Evolutionary conservation across 2,797 vertebrate species (phyloP).

Genomic region (Paramormyrops hopkinsi): DNA sequence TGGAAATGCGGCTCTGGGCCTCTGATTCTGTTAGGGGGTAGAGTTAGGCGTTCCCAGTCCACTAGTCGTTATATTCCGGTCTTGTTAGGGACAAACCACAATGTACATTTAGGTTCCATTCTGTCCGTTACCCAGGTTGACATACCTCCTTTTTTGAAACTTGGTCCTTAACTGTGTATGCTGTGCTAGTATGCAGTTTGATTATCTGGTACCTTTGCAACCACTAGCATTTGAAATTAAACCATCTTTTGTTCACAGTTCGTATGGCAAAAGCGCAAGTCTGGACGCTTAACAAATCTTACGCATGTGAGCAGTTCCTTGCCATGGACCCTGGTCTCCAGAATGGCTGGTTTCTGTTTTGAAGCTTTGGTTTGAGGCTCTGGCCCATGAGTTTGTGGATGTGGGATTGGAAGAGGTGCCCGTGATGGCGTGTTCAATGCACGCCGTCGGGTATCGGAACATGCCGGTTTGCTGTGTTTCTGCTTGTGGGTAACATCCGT

Average conservation of each 20-base stretch:
- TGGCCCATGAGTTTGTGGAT: neutral
- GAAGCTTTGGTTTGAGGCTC: neutral
- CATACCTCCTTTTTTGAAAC: conserved; percentile 20
- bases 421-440: neutral
- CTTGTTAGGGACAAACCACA: neutral
- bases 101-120: neutral
- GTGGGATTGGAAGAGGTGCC: neutral
- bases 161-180: conserved; percentile 18
- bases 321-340: neutral
- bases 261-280: neutral
- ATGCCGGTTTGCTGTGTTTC: neutral
- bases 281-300: neutral
- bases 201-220: neutral
- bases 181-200: neutral
- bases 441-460: neutral
- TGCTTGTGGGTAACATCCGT: conserved; percentile 12
- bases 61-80: neutral
- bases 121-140: neutral
- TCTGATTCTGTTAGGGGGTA: neutral
- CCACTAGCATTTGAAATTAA: neutral
- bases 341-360: neutral
- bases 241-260: neutral
- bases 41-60: neutral
- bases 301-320: neutral
- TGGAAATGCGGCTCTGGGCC: neutral